phyloP scores from a whole-genome alignment of 2,888 invertebrate genomes.

The Tetranychus truncatus region DNA sequence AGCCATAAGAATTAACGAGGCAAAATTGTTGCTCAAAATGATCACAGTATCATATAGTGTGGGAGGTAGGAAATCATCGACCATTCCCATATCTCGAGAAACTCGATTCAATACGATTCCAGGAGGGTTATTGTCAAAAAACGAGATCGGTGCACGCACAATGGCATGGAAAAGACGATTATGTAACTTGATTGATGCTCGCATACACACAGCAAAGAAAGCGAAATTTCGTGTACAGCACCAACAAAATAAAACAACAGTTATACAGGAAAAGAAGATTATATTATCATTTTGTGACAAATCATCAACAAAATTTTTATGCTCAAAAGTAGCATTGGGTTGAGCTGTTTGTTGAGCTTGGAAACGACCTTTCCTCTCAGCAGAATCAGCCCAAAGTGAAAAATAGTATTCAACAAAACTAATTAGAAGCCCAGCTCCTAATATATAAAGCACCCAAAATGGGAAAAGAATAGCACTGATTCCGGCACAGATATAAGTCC shows the following conservation, averaged over 20 bases:
- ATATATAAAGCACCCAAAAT: slow-evolving; percentile 9
- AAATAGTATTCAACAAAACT: slow-evolving; percentile 23
- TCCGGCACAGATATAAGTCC: slow-evolving; percentile 18
- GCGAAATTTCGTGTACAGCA: too few relatives aligned
- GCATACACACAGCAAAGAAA: slow-evolving; percentile 26
- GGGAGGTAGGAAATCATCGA: slow-evolving; percentile 29
- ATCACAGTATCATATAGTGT: slow-evolving; percentile 34
- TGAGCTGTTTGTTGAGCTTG: neutral
- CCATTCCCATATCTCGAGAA: neutral
- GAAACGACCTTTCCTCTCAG: slow-evolving; percentile 8
- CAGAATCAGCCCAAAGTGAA: slow-evolving; percentile 20
- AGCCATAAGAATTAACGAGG: slow-evolving; percentile 36
- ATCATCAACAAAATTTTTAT: neutral
- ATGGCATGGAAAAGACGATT: slow-evolving; percentile 30
- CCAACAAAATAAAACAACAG: neutral
- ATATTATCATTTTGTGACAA: neutral
- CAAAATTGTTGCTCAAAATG: slow-evolving; percentile 41
- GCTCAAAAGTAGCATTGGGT: neutral
- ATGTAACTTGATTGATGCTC: slow-evolving; percentile 25
- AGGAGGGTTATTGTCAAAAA: slow-evolving; percentile 38
- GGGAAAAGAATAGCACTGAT: slow-evolving; percentile 12
- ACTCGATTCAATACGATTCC: slow-evolving; percentile 28
- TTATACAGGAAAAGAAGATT: too few relatives aligned
- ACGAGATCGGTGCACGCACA: slow-evolving; percentile 33
- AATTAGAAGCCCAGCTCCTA: slow-evolving; percentile 20